These are phyloP conservation scores for Emydocephalus ijimae DNA, from an alignment of 2,113 vertebrate genomes.

Conservation along the genomic window DNA sequence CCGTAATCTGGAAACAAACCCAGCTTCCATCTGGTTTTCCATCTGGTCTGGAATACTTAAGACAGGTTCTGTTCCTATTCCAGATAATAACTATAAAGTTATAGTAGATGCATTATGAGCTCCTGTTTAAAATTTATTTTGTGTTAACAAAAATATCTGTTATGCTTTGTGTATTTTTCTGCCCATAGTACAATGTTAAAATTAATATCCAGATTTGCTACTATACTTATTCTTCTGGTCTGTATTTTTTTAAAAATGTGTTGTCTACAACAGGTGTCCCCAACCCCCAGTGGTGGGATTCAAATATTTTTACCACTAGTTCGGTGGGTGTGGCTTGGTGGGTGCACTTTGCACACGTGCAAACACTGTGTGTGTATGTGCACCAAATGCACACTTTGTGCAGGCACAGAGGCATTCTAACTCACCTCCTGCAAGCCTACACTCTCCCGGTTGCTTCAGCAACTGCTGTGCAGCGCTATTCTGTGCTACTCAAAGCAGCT, in stretches of 20 bases:
- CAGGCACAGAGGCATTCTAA: too few species aligned
- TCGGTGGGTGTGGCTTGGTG: too few species aligned
- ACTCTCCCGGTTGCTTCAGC: too few species aligned
- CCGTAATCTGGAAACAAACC: constrained; percentile 39
- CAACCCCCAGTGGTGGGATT: background rate
- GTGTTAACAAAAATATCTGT: background rate
- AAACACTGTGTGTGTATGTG: too few species aligned
- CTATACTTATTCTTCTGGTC: background rate
- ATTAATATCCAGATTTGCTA: background rate
- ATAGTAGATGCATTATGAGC: background rate
- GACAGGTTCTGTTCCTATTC: constrained; percentile 61
- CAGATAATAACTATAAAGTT: background rate
- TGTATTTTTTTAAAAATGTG: background rate
- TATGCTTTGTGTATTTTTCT: background rate
- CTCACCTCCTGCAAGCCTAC: too few species aligned
- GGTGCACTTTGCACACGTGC: too few species aligned
- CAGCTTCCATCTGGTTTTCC: constrained; percentile 43
- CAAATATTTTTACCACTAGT: too few species aligned
- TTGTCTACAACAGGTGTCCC: background rate
- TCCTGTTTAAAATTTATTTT: background rate
- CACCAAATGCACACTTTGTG: too few species aligned
- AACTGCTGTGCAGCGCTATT: too few species aligned
- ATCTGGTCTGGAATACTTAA: constrained; percentile 74
- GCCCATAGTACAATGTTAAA: background rate
- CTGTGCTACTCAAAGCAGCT: too few species aligned